Conservation (phyloP, 2,113 vertebrate species). For the Leiothrix lutea region DNA sequence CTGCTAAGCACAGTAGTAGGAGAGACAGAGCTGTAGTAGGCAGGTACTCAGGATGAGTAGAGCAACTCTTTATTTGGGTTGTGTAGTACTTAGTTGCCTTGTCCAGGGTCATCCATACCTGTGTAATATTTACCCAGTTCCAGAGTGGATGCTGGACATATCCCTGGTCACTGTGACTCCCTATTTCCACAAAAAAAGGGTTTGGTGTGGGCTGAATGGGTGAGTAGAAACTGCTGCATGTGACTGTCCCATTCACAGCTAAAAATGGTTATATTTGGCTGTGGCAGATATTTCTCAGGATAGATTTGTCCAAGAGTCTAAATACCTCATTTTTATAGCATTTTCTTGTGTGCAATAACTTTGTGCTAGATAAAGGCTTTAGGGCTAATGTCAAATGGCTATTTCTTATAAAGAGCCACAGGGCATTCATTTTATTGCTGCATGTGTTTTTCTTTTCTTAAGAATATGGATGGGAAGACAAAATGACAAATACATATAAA, state of each 20-base stretch:
- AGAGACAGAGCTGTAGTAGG: not conserved
- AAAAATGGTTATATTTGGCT: not conserved
- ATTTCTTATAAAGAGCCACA: not conserved
- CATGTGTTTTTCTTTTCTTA: conserved; percentile 23
- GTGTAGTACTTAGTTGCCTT: not conserved
- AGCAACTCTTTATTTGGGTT: not conserved
- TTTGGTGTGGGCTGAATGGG: not conserved
- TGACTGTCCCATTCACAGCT: not conserved
- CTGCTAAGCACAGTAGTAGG: not conserved
- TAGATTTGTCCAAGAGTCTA: not conserved
- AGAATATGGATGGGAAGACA: conserved; percentile 8
- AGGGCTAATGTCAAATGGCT: conserved; percentile 22
- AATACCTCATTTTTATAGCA: not conserved
- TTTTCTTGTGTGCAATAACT: not conserved
- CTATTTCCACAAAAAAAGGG: not conserved
- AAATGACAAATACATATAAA: conserved; percentile 1
- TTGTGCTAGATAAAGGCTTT: conserved; percentile 11
- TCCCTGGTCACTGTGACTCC: not conserved
- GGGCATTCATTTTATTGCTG: conserved; percentile 17
- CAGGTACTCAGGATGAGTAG: not conserved
- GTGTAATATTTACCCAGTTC: not conserved
- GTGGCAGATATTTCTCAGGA: not conserved
- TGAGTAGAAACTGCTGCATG: not conserved
- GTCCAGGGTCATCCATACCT: not conserved
- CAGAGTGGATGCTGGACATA: not conserved